These are phyloP conservation scores for Synanthedon tipuliformis DNA, from an alignment of 2,888 invertebrate species.

Conservation along the genomic window DNA sequence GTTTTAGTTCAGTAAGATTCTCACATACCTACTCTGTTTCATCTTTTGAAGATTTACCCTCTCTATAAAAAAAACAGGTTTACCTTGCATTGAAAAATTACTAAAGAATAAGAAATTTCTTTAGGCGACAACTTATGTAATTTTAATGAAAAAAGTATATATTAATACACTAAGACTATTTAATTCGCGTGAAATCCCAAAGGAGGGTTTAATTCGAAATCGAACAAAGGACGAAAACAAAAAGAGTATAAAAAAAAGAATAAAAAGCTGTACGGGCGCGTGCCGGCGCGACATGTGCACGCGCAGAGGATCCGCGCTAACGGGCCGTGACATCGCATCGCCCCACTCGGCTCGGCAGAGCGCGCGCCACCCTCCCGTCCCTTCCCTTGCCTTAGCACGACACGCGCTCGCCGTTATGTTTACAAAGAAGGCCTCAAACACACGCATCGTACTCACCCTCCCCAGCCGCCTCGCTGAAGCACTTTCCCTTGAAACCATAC, in stretches of 20 bases:
- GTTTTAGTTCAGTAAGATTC: too few species aligned
- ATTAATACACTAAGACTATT: slow-evolving; percentile 17
- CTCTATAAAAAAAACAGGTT: too few species aligned
- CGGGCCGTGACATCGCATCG: slow-evolving; percentile 48
- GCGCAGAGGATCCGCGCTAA: slow-evolving; percentile 54
- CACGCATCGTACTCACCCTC: slow-evolving; percentile 4
- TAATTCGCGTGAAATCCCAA: slow-evolving; percentile 31
- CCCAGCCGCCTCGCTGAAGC: slow-evolving; percentile 29
- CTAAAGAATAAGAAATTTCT: too few species aligned
- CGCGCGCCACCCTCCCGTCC: slow-evolving; percentile 10
- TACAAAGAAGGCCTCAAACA: slow-evolving; percentile 1
- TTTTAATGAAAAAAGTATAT: too few species aligned
- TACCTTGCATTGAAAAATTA: too few species aligned
- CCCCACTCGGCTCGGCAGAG: slow-evolving; percentile 7
- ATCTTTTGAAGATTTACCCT: too few species aligned
- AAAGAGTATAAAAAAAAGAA: slow-evolving; percentile 46
- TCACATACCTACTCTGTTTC: too few species aligned
- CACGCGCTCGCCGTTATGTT: slow-evolving; percentile 38
- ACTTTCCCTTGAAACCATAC: slow-evolving; percentile 61
- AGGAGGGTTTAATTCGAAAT: slow-evolving; percentile 36
- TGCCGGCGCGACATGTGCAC: slow-evolving; percentile 67
- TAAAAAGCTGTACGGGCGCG: slow-evolving; percentile 62
- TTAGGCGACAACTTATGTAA: too few species aligned
- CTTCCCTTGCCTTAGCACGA: neutral
- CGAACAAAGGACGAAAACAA: slow-evolving; percentile 59